Evolutionary conservation across 2,113 vertebrate species (phyloP).

Genomic region (Atractosteus spatula): DNA sequence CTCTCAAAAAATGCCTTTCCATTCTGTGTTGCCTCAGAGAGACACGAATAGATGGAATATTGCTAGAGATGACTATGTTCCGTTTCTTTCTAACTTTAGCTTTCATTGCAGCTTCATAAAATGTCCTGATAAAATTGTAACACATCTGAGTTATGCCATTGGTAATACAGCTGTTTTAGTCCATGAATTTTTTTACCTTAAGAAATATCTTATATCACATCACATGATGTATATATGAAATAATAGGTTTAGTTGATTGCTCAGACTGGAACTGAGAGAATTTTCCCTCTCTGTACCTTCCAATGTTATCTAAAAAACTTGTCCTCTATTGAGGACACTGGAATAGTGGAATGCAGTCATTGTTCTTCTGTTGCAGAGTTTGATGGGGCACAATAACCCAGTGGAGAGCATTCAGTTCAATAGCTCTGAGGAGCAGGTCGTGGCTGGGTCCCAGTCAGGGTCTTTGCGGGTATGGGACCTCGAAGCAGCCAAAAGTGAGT

Average conservation of each 20-base stretch:
- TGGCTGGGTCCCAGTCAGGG: constrained; percentile 89
- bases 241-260: background rate
- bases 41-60: background rate
- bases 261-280: too few relatives aligned
- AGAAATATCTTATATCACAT: too few relatives aligned
- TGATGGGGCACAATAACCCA: constrained; percentile 84
- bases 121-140: too few relatives aligned
- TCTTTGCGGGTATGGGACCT: constrained; percentile 94
- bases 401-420: constrained; percentile 92
- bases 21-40: background rate
- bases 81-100: too few relatives aligned
- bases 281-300: background rate
- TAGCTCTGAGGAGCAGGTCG: constrained; percentile 82
- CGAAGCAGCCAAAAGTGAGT: constrained; percentile 93
- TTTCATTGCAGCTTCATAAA: too few relatives aligned
- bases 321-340: too few relatives aligned
- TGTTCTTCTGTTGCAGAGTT: constrained; percentile 68
- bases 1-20: background rate
- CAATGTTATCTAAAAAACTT: background rate
- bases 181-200: too few relatives aligned
- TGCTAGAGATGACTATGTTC: too few relatives aligned
- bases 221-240: too few relatives aligned
- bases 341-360: background rate
- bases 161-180: too few relatives aligned
- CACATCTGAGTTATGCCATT: too few relatives aligned